A percentile compares a stretch with the other conserved stretches of the same genome.
Evolutionary conservation across 2,888 invertebrate species (phyloP).

Genomic region (Invenusta paracnida): DNA sequence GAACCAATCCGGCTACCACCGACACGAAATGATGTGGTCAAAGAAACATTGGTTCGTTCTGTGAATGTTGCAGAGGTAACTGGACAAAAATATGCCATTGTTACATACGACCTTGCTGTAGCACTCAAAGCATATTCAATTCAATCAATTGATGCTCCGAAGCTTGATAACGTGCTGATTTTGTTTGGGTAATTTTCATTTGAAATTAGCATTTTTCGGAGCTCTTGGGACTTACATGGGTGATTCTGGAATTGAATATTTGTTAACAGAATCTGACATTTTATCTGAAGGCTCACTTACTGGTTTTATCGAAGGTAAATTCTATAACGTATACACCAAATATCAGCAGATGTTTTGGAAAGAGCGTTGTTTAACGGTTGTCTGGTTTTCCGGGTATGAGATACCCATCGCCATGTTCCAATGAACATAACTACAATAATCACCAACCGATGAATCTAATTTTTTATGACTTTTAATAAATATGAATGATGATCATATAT

Average conservation of each 20-base stretch:
- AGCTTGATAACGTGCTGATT: conserved; percentile 43
- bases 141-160: conserved; percentile 39
- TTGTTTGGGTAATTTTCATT: conserved; percentile 44
- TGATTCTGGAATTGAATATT: conserved; percentile 39
- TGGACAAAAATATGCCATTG: conserved; percentile 43
- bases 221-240: conserved; percentile 42
- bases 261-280: conserved; percentile 42
- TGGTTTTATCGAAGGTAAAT: conserved; percentile 43
- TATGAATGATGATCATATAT: too few relatives aligned
- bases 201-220: conserved; percentile 43
- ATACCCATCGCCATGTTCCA: too few relatives aligned
- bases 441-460: too few relatives aligned
- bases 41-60: conserved; percentile 39
- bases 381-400: too few relatives aligned
- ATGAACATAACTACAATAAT: too few relatives aligned
- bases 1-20: conserved; percentile 41
- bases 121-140: conserved; percentile 45
- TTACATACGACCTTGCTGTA: conserved; percentile 45
- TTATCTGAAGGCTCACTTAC: conserved; percentile 42
- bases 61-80: conserved; percentile 43
- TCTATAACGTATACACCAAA: conserved; percentile 44
- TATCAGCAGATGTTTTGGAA: conserved; percentile 42
- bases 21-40: conserved; percentile 45
- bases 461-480: too few relatives aligned
- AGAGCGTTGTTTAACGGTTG: conserved; percentile 37